Conservation (phyloP, 2,113 vertebrate genomes). For the Xerus inauris region DNA sequence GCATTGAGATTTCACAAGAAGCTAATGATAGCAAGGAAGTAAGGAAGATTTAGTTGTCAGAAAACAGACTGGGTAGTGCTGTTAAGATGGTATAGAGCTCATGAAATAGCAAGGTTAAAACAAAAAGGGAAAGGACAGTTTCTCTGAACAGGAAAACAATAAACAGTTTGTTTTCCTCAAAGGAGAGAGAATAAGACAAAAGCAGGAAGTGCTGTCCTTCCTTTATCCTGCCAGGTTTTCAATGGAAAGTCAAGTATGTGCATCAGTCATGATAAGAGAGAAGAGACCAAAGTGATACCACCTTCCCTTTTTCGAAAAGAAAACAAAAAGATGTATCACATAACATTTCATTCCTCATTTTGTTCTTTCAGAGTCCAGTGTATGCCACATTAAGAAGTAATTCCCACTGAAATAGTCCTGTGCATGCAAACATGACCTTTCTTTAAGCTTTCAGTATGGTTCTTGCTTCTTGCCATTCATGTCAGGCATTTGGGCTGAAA, state of each 20-base stretch:
- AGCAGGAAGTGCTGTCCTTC: constrained; percentile 86
- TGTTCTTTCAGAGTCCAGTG: not conserved
- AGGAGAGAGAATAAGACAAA: constrained; percentile 85
- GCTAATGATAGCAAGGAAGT: constrained; percentile 66
- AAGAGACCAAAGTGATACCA: constrained; percentile 62
- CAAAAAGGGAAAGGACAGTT: constrained; percentile 38
- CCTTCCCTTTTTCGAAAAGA: constrained; percentile 70
- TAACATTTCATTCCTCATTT: constrained; percentile 39
- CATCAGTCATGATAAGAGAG: constrained; percentile 84
- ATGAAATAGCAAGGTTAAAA: constrained; percentile 1
- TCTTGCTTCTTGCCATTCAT: not conserved
- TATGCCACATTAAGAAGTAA: not conserved
- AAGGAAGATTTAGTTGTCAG: constrained; percentile 60
- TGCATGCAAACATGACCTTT: not conserved
- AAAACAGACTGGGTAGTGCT: constrained; percentile 33
- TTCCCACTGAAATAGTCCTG: not conserved
- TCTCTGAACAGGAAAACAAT: constrained; percentile 76
- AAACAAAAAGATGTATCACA: constrained; percentile 55
- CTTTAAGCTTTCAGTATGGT: constrained; percentile 19
- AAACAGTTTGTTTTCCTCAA: constrained; percentile 72
- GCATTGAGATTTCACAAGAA: constrained; percentile 47
- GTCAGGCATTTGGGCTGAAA: not conserved
- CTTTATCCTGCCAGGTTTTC: constrained; percentile 81
- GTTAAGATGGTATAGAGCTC: constrained; percentile 34
- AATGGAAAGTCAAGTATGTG: constrained; percentile 82